phyloP scores from a whole-genome alignment of 2,113 vertebrate species.

The Poeciliopsis occidentalis region DNA sequence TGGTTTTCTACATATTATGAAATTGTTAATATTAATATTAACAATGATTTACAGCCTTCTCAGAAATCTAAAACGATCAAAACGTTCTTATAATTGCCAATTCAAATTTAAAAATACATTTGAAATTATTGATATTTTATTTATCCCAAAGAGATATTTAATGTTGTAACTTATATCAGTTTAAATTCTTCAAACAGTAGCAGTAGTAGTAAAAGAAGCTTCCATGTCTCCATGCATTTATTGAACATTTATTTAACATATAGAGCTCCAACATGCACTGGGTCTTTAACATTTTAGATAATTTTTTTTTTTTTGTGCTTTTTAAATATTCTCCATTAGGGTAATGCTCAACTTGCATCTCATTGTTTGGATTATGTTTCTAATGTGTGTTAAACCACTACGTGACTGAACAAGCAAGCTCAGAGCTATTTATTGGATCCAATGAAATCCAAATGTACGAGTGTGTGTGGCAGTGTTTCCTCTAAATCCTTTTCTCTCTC shows the following conservation, averaged over 20 bases:
- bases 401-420: background rate
- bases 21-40: too few relatives aligned
- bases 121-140: too few relatives aligned
- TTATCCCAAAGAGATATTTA: too few relatives aligned
- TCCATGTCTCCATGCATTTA: background rate
- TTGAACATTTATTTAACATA: background rate
- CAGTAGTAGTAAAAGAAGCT: too few relatives aligned
- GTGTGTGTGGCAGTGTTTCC: background rate
- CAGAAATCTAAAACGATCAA: background rate
- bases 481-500: slow-evolving; percentile 21
- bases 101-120: too few relatives aligned
- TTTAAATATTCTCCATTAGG: background rate
- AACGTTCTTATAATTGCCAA: background rate
- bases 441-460: background rate
- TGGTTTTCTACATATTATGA: too few relatives aligned
- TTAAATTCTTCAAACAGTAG: too few relatives aligned
- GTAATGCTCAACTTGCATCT: background rate
- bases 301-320: background rate
- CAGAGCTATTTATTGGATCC: background rate
- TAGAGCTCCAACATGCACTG: background rate
- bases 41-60: too few relatives aligned
- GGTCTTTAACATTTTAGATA: background rate
- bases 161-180: too few relatives aligned
- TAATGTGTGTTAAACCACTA: background rate
- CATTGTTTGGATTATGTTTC: background rate